Evolutionary conservation across 2,888 invertebrate genomes (phyloP).

Genomic region (Mesoligia furuncula): DNA sequence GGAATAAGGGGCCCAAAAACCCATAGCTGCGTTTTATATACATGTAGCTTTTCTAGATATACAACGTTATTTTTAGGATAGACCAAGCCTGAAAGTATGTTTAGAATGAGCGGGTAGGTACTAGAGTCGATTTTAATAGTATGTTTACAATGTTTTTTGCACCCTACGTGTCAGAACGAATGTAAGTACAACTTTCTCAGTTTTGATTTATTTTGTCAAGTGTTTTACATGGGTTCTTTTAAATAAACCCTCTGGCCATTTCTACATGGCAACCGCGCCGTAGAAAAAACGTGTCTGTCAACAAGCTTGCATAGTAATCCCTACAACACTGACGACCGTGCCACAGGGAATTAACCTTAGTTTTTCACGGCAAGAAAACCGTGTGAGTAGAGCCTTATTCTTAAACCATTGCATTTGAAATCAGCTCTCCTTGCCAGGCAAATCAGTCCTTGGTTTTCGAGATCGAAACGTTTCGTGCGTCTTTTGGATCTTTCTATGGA

Average conservation of each 20-base stretch:
- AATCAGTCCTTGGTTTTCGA: neutral
- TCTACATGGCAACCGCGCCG: too few relatives aligned
- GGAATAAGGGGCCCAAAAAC: constrained; percentile 36
- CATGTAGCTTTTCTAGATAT: neutral
- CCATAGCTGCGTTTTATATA: constrained; percentile 4
- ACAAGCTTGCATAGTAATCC: too few relatives aligned
- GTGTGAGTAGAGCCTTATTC: too few relatives aligned
- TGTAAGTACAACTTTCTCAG: too few relatives aligned
- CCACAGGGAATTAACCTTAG: too few relatives aligned
- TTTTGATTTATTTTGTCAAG: too few relatives aligned
- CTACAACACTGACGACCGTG: too few relatives aligned
- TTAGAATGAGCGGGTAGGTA: neutral
- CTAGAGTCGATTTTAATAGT: neutral
- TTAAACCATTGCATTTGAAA: neutral
- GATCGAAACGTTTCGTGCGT: neutral
- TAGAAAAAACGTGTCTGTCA: too few relatives aligned
- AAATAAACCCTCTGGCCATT: neutral
- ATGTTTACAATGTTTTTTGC: neutral
- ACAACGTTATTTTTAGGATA: neutral
- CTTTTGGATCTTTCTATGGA: neutral
- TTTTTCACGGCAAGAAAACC: too few relatives aligned
- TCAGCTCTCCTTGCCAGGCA: neutral
- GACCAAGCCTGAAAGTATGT: neutral
- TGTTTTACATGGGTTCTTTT: too few relatives aligned
- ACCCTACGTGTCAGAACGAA: neutral